A percentile compares a stretch with the other conserved stretches of the same genome.
Conservation (phyloP, 30 jellyfish, hydroid and myxozoan species). For the Pseudorhiza aurosa region DNA sequence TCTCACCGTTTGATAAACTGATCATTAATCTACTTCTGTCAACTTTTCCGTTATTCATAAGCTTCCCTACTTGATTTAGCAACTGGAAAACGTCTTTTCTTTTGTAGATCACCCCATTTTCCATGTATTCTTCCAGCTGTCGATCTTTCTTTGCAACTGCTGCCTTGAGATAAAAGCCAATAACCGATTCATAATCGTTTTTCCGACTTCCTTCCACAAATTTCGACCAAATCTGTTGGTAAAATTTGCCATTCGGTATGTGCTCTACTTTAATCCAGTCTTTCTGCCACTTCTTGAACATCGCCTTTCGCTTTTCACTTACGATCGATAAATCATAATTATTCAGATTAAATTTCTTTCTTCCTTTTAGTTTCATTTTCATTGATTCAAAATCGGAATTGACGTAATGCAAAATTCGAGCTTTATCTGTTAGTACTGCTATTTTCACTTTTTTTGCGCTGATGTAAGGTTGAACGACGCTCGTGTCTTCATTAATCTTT, state of each 20-base stretch:
- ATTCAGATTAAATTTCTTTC: conserved; percentile 23
- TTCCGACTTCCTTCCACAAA: conserved; percentile 1
- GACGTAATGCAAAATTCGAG: conserved; percentile 61
- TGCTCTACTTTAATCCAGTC: conserved; percentile 40
- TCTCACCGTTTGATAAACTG: conserved; percentile 23
- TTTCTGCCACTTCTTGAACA: background rate
- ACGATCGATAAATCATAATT: conserved; percentile 34
- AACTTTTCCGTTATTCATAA: conserved; percentile 2
- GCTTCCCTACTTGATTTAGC: conserved; percentile 21
- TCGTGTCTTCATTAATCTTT: conserved; percentile 12
- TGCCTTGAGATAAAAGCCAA: conserved; percentile 17
- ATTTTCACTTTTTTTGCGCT: conserved; percentile 47
- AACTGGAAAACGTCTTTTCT: conserved; percentile 31
- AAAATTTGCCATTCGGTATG: conserved; percentile 54
- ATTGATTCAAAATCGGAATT: conserved; percentile 60
- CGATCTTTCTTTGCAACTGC: conserved; percentile 44
- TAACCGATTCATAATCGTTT: conserved; percentile 11
- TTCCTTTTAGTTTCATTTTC: conserved; percentile 39
- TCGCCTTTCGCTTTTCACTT: background rate
- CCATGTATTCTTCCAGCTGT: conserved; percentile 7
- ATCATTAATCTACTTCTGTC: conserved; percentile 10
- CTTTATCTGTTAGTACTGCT: conserved; percentile 21
- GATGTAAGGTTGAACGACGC: conserved; percentile 22
- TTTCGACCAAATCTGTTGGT: conserved; percentile 53
- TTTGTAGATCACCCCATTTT: conserved; percentile 33